phyloP scores from a whole-genome alignment of 2,888 invertebrate genomes.

The Thymelicus acteon region DNA sequence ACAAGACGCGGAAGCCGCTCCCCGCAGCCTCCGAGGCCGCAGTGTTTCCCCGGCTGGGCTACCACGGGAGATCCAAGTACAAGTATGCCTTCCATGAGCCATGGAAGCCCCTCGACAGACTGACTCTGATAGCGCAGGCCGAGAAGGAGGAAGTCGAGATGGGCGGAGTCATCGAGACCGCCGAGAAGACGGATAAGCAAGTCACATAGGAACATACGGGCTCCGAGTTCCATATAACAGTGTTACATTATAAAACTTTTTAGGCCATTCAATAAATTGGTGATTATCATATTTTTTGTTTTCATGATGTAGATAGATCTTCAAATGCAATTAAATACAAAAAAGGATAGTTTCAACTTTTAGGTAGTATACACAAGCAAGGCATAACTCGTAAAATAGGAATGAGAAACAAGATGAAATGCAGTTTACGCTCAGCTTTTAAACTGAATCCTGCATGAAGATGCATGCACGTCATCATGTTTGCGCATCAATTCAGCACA shows the following conservation, averaged over 20 bases:
- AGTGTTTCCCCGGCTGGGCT: slow-evolving; percentile 63
- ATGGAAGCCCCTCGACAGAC: slow-evolving; percentile 72
- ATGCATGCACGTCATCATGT: no score
- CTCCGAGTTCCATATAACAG: slow-evolving; percentile 58
- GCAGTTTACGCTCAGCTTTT: no score
- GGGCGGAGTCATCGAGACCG: slow-evolving; percentile 40
- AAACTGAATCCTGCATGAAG: no score
- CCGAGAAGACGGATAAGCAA: slow-evolving; percentile 47
- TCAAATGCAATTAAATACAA: not conserved
- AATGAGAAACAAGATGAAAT: no score
- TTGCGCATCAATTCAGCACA: no score
- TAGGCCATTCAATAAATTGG: slow-evolving; percentile 6
- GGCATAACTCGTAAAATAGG: no score
- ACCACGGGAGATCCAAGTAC: slow-evolving; percentile 70
- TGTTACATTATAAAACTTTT: not conserved
- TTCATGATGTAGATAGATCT: not conserved
- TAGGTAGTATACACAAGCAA: no score
- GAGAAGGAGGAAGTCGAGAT: slow-evolving; percentile 55
- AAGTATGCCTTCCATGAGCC: slow-evolving; percentile 79
- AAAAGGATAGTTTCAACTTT: not conserved
- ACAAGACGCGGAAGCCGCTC: slow-evolving; percentile 53
- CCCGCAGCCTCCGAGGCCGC: slow-evolving; percentile 43
- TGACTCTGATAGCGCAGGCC: slow-evolving; percentile 64
- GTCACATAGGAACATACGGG: slow-evolving; percentile 48
- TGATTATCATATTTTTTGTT: not conserved